Base-by-base conservation (phyloP, 2,888 invertebrate genomes). In the Neria commutata region DNA sequence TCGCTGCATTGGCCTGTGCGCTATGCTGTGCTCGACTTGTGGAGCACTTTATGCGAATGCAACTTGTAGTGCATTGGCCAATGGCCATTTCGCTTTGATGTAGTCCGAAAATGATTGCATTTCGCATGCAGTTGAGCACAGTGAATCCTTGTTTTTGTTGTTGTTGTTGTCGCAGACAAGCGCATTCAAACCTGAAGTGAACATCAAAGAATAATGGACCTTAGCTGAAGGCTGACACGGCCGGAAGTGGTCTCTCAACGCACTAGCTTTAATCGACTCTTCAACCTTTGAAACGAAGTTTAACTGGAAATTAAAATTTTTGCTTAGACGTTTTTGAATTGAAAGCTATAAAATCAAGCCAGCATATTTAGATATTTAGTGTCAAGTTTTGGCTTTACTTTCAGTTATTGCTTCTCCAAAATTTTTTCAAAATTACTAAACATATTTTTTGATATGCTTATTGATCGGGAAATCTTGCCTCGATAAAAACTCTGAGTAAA, bases 341-440 rank as follows among this genome's bases (percentile, higher is more conserved):
- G 17, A 40, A 40, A 40, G 10, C 40, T 40, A 11, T 40, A 17
- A 11, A 5, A 40, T 6, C 10, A 40, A 11, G 16, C 54, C 55
- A 55, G 48, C 61, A 55, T 50, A 62, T 54, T 61, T 56, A 45
- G 49, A 34, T 33, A 52, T 23, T n/a, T 19, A 17, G 26, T 19
- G 29, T 37, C 26, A 33, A n/a, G 46, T 46, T 19, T 45, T 21
- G 40, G 46, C 17, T 3, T 26, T 21, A 42, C 33, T 59, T 57
- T 68, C 66, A 66, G 16, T 51, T 61, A 55, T 58, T 60, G 62
- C 68, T 64, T 68, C 60, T 54, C 53, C 33, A n/a, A n/a, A n/a
- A n/a, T n/a, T n/a, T n/a, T n/a, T n/a, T n/a, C n/a, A n/a, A n/a
- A n/a, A n/a, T n/a, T n/a, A n/a, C n/a, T n/a, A n/a, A n/a, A n/a